phyloP scores from a whole-genome alignment of 2,888 invertebrate genomes.

The Andrena fulva region DNA sequence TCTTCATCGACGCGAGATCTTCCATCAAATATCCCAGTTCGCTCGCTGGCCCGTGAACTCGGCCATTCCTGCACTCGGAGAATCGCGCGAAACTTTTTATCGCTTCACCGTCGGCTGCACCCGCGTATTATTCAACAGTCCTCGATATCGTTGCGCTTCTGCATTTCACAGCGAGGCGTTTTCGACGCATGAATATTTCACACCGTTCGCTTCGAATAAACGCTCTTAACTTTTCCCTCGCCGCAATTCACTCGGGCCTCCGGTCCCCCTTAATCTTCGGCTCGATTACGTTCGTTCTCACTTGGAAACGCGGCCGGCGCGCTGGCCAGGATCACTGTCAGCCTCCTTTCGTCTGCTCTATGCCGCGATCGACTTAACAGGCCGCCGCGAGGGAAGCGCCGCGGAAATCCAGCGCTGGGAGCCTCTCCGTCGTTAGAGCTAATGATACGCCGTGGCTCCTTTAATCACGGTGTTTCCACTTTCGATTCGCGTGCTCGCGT shows the following conservation, averaged over 20 bases:
- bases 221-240: not conserved
- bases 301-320: not conserved
- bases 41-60: not conserved
- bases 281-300: slow-evolving; percentile 11
- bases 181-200: slow-evolving; percentile 29
- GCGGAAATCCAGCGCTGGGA: not conserved
- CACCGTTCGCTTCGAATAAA: slow-evolving; percentile 12
- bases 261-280: not conserved
- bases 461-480: slow-evolving; percentile 15
- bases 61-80: not conserved
- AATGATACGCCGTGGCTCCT: slow-evolving; percentile 19
- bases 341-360: not conserved
- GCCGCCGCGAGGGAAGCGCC: not conserved
- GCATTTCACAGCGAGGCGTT: not conserved
- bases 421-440: slow-evolving; percentile 25
- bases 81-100: slow-evolving; percentile 7
- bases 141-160: not conserved
- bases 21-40: slow-evolving; percentile 1
- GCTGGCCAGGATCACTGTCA: not conserved
- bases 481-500: slow-evolving; percentile 16
- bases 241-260: not conserved
- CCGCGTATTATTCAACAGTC: slow-evolving; percentile 34
- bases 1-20: slow-evolving; percentile 4
- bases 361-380: slow-evolving; percentile 1
- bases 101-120: slow-evolving; percentile 5